Conservation (phyloP, 2,113 vertebrate genomes). For the Festucalex cinctus region DNA sequence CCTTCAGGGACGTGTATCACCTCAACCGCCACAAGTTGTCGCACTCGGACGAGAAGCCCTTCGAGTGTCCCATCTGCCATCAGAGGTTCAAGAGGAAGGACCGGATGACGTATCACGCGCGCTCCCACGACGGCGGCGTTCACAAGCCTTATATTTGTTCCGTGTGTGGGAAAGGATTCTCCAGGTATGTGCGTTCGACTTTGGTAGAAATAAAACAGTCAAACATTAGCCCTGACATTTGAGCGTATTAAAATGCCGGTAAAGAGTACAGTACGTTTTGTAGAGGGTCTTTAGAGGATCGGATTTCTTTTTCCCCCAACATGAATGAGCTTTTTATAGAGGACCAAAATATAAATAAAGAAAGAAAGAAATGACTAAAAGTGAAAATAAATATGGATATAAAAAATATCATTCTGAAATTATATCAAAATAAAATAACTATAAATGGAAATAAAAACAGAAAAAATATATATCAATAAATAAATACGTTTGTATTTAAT, state of each 20-base stretch:
- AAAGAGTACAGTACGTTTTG: too few species aligned
- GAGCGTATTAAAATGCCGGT: background rate
- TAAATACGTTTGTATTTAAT: too few species aligned
- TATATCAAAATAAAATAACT: too few species aligned
- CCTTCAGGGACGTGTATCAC: slow-evolving; percentile 97
- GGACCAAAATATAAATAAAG: too few species aligned
- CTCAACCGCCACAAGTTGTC: slow-evolving; percentile 97
- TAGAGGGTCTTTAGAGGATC: too few species aligned
- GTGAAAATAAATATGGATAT: too few species aligned
- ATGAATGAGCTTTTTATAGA: too few species aligned
- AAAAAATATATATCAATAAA: too few species aligned
- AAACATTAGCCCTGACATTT: background rate
- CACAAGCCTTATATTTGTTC: slow-evolving; percentile 98
- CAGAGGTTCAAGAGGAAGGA: slow-evolving; percentile 99
- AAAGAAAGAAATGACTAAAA: too few species aligned
- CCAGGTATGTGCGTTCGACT: slow-evolving; percentile 76
- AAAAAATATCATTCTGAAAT: too few species aligned
- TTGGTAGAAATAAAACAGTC: background rate
- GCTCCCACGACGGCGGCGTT: slow-evolving; percentile 95
- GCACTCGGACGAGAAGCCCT: slow-evolving; percentile 96
- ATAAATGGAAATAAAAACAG: too few species aligned
- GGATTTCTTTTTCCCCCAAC: too few species aligned
- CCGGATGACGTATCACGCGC: slow-evolving; percentile 97
- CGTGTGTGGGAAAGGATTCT: slow-evolving; percentile 98
- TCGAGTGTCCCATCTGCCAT: slow-evolving; percentile 96